These are phyloP conservation scores for Platysternon megacephalum DNA, from an alignment of 2,113 vertebrate genomes.

Conservation along the genomic window DNA sequence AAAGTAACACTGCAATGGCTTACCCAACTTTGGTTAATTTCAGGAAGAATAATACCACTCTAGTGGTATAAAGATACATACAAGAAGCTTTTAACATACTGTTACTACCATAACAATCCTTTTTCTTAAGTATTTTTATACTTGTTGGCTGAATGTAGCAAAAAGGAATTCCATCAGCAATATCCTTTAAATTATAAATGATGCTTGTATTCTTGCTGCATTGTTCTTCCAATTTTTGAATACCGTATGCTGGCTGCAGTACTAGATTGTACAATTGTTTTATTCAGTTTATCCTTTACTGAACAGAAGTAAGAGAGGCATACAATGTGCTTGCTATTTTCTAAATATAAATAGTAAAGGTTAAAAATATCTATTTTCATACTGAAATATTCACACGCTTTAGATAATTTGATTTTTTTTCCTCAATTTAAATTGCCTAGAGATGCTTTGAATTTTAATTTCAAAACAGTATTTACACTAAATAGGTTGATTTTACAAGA, in stretches of 20 bases:
- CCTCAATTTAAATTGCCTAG: neutral
- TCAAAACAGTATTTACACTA: neutral
- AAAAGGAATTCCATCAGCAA: neutral
- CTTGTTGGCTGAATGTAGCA: neutral
- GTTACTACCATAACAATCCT: neutral
- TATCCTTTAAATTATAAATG: neutral
- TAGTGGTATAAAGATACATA: neutral
- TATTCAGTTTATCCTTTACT: neutral
- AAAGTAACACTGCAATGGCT: too few relatives aligned
- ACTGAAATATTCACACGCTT: neutral
- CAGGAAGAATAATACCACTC: neutral
- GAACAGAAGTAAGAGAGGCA: neutral
- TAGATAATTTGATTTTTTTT: neutral
- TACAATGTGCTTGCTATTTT: neutral
- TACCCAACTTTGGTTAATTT: neutral
- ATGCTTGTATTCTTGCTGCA: neutral
- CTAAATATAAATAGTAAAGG: neutral
- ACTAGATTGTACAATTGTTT: neutral
- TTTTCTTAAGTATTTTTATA: neutral
- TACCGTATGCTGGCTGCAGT: neutral
- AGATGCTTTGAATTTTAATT: neutral
- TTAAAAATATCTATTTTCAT: neutral
- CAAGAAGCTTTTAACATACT: neutral
- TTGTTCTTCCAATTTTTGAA: neutral
- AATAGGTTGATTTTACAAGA: neutral